Percentiles rank a stretch among this genome's conserved stretches.
Conservation (phyloP, 2,113 vertebrate species). For the Cepphus grylle region DNA sequence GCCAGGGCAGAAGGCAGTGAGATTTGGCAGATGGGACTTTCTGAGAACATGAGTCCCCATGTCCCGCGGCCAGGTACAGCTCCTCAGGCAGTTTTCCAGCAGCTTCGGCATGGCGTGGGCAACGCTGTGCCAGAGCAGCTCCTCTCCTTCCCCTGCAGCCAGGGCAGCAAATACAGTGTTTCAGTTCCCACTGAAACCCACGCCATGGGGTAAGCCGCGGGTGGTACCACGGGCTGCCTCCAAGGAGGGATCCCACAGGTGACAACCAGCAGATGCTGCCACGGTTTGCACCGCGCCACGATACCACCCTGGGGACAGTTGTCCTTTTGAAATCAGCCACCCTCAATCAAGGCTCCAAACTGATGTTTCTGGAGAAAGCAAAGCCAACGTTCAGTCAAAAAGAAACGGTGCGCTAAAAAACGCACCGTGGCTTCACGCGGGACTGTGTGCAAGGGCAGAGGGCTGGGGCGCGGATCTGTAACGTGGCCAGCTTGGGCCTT, state of each 20-base stretch:
- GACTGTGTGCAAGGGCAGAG: neutral
- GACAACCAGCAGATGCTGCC: neutral
- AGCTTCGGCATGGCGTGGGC: neutral
- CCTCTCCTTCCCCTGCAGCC: neutral
- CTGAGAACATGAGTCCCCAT: neutral
- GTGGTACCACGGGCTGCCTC: neutral
- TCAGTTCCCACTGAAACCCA: neutral
- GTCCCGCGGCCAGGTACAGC: constrained; percentile 17
- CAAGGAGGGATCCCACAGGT: neutral
- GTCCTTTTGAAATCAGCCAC: neutral
- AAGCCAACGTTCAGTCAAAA: neutral
- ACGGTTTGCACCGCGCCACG: fast-evolving
- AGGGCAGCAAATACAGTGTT: neutral
- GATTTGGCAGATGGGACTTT: neutral
- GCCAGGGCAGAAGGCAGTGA: constrained; percentile 23
- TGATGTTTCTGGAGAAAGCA: neutral
- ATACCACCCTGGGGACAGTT: neutral
- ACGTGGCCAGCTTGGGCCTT: neutral
- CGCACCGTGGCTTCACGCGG: fast-evolving
- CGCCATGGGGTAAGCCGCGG: neutral
- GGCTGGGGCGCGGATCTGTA: neutral
- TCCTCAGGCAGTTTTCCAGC: neutral
- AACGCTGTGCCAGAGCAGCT: neutral
- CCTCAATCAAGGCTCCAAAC: neutral
- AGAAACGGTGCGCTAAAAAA: neutral